phyloP scores from a whole-genome alignment of 2,888 invertebrate genomes.

The Ectropis crepuscularia region DNA sequence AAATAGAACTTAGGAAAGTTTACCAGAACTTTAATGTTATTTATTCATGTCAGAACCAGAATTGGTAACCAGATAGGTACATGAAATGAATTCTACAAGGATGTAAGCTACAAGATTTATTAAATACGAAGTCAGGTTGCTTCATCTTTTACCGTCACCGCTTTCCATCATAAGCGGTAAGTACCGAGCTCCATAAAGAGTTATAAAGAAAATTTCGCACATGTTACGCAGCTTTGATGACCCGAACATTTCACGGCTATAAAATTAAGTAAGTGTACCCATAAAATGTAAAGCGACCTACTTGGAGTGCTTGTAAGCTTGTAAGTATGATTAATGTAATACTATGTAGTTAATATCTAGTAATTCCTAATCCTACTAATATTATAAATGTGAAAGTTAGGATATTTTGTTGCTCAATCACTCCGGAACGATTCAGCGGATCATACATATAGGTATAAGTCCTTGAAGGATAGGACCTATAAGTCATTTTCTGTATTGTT shows the following conservation, averaged over 20 bases:
- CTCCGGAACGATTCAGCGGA: too few relatives aligned
- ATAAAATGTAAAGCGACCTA: slow-evolving; percentile 23
- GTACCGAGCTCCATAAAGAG: neutral
- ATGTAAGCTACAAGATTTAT: neutral
- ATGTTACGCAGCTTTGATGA: slow-evolving; percentile 19
- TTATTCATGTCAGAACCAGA: too few relatives aligned
- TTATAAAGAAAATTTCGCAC: slow-evolving; percentile 20
- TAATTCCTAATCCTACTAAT: too few relatives aligned
- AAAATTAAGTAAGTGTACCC: slow-evolving; percentile 20
- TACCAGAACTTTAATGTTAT: too few relatives aligned
- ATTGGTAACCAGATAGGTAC: too few relatives aligned
- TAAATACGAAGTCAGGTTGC: neutral
- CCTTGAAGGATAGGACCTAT: too few relatives aligned
- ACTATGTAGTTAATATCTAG: neutral
- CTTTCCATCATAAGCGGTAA: slow-evolving; percentile 8
- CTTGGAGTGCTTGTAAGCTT: neutral
- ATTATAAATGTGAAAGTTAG: too few relatives aligned
- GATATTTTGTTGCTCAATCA: too few relatives aligned
- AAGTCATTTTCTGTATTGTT: too few relatives aligned
- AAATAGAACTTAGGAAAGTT: too few relatives aligned
- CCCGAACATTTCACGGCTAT: slow-evolving; percentile 19
- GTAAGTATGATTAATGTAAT: neutral
- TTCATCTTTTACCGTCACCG: slow-evolving; percentile 2
- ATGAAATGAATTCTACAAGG: too few relatives aligned
- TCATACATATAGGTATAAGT: too few relatives aligned